Base-by-base conservation (phyloP, 2,888 invertebrate species). In the Choreutis nemorana region DNA sequence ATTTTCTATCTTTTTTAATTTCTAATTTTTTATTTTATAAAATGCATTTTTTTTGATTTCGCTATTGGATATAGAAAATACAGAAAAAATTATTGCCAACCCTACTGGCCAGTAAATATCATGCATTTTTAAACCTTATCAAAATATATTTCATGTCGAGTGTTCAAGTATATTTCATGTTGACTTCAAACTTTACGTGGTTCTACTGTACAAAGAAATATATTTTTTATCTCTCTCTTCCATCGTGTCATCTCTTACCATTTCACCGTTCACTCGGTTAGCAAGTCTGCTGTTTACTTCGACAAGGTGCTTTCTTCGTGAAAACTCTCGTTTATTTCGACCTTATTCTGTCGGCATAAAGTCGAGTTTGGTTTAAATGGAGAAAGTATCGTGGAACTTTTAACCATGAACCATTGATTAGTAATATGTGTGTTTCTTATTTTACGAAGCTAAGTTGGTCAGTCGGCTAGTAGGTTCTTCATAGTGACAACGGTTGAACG, bases 201-300 rank as follows among this genome's bases (percentile, higher is more conserved):
- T 43, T 36, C 41, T 38, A 46, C 48, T 51, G 47, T 49, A 50
- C 62, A 65, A 67, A 66, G 64, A 66, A 67, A 64, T 64, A 62
- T n/a, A n/a, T n/a, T n/a, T n/a, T n/a, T n/a, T n/a, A n/a, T 46
- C 42, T 50, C 37, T 33, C 59, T 40, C 32, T 75, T 77, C 44
- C 63, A 35, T 34, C 75, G 68, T 31, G 33, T 45, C 55, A 45
- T 77, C 71, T 67, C 63, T 56, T 62, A 66, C 68, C 72, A 72
- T 77, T 77, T 77, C 77, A 75, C 78, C 78, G 77, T 72, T 78
- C 77, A 75, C 77, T 73, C 66, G 78, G 70, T 78, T 77, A 78
- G 73, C 78, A 45, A 71, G 59, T 70, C 41, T n/a, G 31, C 30
- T 33, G 36, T 38, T 57, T 44, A 63, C 32, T 54, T 33, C 44